A percentile compares a stretch with the other conserved stretches of the same genome.
Evolutionary conservation across 2,113 vertebrate species (phyloP).

Genomic region (Mormoops blainvillei): DNA sequence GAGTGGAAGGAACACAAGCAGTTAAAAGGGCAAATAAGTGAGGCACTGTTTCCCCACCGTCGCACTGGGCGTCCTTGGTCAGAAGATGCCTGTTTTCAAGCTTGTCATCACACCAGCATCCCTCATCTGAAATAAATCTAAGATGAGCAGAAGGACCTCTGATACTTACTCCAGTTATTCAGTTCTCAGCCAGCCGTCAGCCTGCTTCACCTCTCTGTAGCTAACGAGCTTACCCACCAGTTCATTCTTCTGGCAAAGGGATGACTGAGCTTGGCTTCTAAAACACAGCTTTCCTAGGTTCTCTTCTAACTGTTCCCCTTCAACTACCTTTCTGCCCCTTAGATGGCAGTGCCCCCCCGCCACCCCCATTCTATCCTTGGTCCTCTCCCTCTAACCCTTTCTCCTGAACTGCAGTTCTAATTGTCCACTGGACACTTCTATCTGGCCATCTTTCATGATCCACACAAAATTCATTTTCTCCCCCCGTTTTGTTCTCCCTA

Average conservation of each 20-base stretch:
- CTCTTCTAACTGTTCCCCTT: neutral
- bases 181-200: neutral
- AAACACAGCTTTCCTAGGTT: neutral
- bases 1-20: slow-evolving; percentile 51
- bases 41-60: neutral
- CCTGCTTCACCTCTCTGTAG: neutral
- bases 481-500: neutral
- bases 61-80: neutral
- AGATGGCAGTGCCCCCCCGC: neutral
- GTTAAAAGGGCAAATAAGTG: neutral
- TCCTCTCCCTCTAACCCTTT: neutral
- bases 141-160: neutral
- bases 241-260: neutral
- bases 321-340: neutral
- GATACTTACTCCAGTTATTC: neutral
- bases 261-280: neutral
- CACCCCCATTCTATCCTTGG: neutral
- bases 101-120: neutral
- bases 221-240: neutral
- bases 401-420: neutral
- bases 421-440: neutral
- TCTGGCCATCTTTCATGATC: neutral
- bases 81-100: neutral
- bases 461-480: neutral
- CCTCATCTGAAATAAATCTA: neutral